phyloP scores from a whole-genome alignment of 2,888 invertebrate genomes.

The Mythimna albipuncta region DNA sequence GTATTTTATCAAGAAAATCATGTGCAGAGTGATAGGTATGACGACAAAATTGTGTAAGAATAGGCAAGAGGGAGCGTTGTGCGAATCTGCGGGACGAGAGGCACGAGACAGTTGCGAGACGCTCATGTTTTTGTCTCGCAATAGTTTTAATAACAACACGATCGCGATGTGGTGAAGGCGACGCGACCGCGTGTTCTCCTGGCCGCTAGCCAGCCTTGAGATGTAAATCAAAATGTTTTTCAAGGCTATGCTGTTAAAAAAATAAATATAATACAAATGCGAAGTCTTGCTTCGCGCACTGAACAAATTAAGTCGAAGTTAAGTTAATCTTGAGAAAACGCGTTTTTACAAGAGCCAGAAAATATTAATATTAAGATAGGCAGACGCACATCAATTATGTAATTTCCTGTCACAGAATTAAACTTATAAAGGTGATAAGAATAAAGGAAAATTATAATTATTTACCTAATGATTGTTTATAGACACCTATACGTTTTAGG shows the following conservation, averaged over 20 bases:
- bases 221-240: constrained; percentile 61
- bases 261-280: constrained; percentile 28
- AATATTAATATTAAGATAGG: background rate
- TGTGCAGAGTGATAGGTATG: constrained; percentile 22
- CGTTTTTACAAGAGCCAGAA: background rate
- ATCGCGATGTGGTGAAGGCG: constrained; percentile 65
- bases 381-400: constrained; percentile 6
- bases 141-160: constrained; percentile 69
- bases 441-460: constrained; percentile 10
- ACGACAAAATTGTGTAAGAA: constrained; percentile 41
- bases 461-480: constrained; percentile 14
- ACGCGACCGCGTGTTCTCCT: constrained; percentile 66
- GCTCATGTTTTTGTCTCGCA: constrained; percentile 67
- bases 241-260: constrained; percentile 59
- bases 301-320: constrained; percentile 11
- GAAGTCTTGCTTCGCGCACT: constrained; percentile 6
- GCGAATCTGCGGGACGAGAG: constrained; percentile 65
- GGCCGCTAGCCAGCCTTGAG: constrained; percentile 73
- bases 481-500: background rate
- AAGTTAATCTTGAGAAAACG: background rate
- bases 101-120: constrained; percentile 73
- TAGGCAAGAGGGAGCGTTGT: constrained; percentile 35
- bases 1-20: constrained; percentile 10
- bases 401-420: background rate
- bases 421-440: constrained; percentile 1